phyloP scores from a whole-genome alignment of 2,797 vertebrate genomes.

The Cryptoblepharus egeriae region DNA sequence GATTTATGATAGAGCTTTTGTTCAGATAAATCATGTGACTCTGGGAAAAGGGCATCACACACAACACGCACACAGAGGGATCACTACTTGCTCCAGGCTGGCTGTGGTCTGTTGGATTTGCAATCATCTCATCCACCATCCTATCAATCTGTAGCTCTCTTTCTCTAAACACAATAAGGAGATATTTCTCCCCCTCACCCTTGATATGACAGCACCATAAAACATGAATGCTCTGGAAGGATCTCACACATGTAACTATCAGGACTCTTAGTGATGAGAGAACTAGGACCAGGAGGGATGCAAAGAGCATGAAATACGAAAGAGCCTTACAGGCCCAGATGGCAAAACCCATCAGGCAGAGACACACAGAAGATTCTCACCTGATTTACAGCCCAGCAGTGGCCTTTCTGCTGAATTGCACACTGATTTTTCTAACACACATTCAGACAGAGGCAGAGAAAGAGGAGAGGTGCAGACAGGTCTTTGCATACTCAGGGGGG shows the following conservation, averaged over 20 bases:
- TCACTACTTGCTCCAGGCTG: slow-evolving; percentile 49
- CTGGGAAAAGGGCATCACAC: slow-evolving; percentile 46
- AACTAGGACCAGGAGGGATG: slow-evolving; percentile 23
- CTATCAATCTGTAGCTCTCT: slow-evolving; percentile 60
- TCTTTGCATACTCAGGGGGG: slow-evolving; percentile 60
- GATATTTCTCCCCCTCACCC: slow-evolving; percentile 13
- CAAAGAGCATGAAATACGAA: slow-evolving; percentile 44
- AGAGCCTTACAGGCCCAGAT: slow-evolving; percentile 50
- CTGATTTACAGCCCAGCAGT: slow-evolving; percentile 49
- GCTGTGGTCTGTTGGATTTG: slow-evolving; percentile 66
- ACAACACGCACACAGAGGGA: slow-evolving; percentile 19
- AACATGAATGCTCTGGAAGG: slow-evolving; percentile 18
- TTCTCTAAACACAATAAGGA: slow-evolving; percentile 47
- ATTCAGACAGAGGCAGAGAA: slow-evolving; percentile 40
- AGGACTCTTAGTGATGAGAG: slow-evolving; percentile 12
- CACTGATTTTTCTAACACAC: slow-evolving; percentile 63
- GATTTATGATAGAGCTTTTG: slow-evolving; percentile 45
- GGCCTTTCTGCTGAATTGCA: slow-evolving; percentile 70
- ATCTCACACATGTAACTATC: slow-evolving; percentile 5
- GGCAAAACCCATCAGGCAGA: slow-evolving; percentile 52
- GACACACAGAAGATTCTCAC: slow-evolving; percentile 13
- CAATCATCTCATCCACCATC: slow-evolving; percentile 51
- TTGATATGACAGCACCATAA: slow-evolving; percentile 36
- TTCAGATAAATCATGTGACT: slow-evolving; percentile 55
- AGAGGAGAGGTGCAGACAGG: slow-evolving; percentile 33